Base-by-base conservation (phyloP, 2,113 vertebrate species). In the Phyllostomus hastatus region DNA sequence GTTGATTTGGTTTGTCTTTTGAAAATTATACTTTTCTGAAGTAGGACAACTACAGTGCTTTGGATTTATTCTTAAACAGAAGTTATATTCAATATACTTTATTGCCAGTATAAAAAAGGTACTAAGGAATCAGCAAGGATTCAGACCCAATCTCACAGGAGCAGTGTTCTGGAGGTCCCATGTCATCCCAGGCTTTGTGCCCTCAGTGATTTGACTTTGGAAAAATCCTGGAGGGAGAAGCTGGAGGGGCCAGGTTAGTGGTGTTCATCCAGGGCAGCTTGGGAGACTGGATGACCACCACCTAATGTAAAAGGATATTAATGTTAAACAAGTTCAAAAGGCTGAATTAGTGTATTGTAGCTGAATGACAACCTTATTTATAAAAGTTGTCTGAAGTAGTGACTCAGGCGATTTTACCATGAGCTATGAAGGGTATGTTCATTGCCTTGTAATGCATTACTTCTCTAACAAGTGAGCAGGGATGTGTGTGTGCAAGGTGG, bases 1-100 rank as follows among this genome's bases (percentile, higher is more conserved):
- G 85, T 75, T n/a, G 19, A 10, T 73, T 82, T 82, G 57, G 38
- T 43, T 78, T 69, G 10, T 70, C 38, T 92, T 61, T 82, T 84
- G 70, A 11, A 41, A 95, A 78, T 85, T n/a, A 93, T 38, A 61
- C 46, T 54, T 87, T 86, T 86, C 90, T 81, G 48, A 90, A 82
- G 28, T 31, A 41, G 81, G 10, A 91, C 9, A 81, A 28, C 15
- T 10, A 69, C 15, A 66, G 41, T 69, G 28, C 70, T 83, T 48
- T 73, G 79, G 64, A 85, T 24, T 66, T 33, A 67, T 69, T 48
- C 17, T 78, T 66, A 72, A 38, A 59, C 7, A 48, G 35, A 66
- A 67, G 15, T 67, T 80, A 43, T 9, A 86, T 15, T n/a, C 4
- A 28, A 52, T 19, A n/a, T 10, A 70, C 76, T 17, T 2, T 26